These are phyloP conservation scores for Taphrorychus bicolor DNA, from an alignment of 2,888 invertebrate genomes.

Conservation along the genomic window DNA sequence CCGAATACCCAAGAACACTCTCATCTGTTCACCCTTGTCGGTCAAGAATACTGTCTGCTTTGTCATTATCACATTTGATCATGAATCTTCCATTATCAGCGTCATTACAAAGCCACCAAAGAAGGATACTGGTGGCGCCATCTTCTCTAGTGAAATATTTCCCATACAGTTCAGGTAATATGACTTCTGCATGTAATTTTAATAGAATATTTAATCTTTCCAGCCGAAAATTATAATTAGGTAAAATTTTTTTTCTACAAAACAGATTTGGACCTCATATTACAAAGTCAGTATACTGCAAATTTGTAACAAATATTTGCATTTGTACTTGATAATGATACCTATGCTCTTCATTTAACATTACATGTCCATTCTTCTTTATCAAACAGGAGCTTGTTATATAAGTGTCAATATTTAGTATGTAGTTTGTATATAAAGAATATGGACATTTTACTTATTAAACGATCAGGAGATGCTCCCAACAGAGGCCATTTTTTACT, in stretches of 20 bases:
- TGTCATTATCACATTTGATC: slow-evolving; percentile 84
- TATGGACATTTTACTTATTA: slow-evolving; percentile 40
- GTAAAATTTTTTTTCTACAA: slow-evolving; percentile 23
- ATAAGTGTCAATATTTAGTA: slow-evolving; percentile 4
- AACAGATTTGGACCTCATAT: slow-evolving; percentile 32
- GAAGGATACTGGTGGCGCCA: neutral
- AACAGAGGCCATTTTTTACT: slow-evolving; percentile 24
- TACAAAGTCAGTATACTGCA: too few relatives aligned
- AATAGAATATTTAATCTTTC: slow-evolving; percentile 1
- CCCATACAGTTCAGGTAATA: slow-evolving; percentile 36
- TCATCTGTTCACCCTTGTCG: too few relatives aligned
- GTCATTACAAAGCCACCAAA: slow-evolving; percentile 29
- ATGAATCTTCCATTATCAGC: slow-evolving; percentile 59
- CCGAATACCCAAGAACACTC: too few relatives aligned
- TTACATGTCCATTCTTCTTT: slow-evolving; percentile 3
- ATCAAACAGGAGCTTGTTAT: slow-evolving; percentile 17
- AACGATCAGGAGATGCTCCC: slow-evolving; percentile 39
- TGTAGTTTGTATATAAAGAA: slow-evolving; percentile 7
- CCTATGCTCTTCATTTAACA: slow-evolving; percentile 17
- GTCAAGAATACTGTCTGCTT: too few relatives aligned
- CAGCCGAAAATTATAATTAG: slow-evolving; percentile 32
- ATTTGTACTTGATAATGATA: slow-evolving; percentile 40
- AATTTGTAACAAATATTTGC: too few relatives aligned
- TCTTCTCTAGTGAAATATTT: slow-evolving; percentile 26
- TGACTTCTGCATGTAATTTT: slow-evolving; percentile 22